Evolutionary conservation across 2,113 vertebrate species (phyloP).

Genomic region (Chelonoidis abingdonii): DNA sequence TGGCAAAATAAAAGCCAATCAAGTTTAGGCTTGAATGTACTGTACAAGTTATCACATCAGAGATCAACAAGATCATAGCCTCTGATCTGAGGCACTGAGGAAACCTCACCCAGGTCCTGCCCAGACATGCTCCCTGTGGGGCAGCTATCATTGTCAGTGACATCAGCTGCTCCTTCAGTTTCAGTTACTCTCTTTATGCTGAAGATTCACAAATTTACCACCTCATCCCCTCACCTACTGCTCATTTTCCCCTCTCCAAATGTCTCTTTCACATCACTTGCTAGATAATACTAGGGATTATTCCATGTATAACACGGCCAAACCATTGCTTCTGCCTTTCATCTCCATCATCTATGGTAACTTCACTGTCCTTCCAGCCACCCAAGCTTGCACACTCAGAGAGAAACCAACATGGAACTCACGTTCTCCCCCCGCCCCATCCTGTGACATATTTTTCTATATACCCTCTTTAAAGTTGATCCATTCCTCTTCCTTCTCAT

Average conservation of each 20-base stretch:
- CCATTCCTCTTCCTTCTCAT: background rate
- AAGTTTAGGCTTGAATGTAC: background rate
- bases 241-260: background rate
- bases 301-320: background rate
- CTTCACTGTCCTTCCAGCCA: background rate
- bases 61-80: background rate
- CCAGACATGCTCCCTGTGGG: background rate
- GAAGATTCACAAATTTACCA: background rate
- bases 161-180: background rate
- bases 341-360: background rate
- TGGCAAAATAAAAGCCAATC: background rate
- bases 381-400: background rate
- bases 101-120: background rate
- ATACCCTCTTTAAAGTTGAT: background rate
- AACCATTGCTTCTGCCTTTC: background rate
- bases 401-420: background rate
- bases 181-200: background rate
- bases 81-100: background rate
- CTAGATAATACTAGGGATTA: background rate
- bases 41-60: background rate
- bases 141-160: background rate
- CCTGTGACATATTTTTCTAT: background rate
- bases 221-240: too few relatives aligned
- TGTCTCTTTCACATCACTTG: background rate
- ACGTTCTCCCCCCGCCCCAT: background rate